Evolutionary conservation across 1,140 invertebrate genomes (phyloP).

Genomic region (Myzus persicae): DNA sequence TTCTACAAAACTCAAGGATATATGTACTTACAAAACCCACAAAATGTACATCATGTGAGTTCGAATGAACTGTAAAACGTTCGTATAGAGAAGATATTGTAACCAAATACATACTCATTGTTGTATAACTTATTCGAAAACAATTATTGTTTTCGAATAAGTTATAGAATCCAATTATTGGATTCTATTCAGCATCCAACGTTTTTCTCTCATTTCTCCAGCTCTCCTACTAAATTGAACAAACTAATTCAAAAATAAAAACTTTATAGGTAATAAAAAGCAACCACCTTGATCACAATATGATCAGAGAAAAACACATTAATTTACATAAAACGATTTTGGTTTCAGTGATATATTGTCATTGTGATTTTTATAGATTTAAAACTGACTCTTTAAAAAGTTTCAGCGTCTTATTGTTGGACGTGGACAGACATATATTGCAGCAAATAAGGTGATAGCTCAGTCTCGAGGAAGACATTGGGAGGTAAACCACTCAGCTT

Average conservation of each 20-base stretch:
- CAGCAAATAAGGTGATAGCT: not conserved
- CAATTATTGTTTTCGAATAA: too few relatives aligned
- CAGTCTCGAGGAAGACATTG: not conserved
- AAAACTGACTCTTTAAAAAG: not conserved
- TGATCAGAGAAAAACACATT: not conserved
- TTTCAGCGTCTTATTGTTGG: not conserved
- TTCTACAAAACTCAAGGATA: too few relatives aligned
- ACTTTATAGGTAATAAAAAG: not conserved
- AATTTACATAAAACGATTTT: not conserved
- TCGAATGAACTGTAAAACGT: too few relatives aligned
- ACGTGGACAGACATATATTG: not conserved
- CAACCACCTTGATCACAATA: not conserved
- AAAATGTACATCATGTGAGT: too few relatives aligned
- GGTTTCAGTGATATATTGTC: not conserved
- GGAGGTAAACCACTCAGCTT: not conserved
- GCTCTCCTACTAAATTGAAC: not conserved
- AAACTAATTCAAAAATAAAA: not conserved
- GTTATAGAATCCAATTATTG: too few relatives aligned
- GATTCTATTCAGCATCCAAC: not conserved
- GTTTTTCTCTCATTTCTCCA: not conserved
- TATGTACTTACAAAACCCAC: too few relatives aligned
- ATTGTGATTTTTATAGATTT: not conserved
- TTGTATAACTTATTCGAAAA: not conserved
- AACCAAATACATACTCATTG: too few relatives aligned
- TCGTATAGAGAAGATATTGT: too few relatives aligned